Evolutionary conservation across 2,888 invertebrate genomes (phyloP), one percentile per base, ranked within the genome.

Genomic region (Trisateles emortualis): DNA sequence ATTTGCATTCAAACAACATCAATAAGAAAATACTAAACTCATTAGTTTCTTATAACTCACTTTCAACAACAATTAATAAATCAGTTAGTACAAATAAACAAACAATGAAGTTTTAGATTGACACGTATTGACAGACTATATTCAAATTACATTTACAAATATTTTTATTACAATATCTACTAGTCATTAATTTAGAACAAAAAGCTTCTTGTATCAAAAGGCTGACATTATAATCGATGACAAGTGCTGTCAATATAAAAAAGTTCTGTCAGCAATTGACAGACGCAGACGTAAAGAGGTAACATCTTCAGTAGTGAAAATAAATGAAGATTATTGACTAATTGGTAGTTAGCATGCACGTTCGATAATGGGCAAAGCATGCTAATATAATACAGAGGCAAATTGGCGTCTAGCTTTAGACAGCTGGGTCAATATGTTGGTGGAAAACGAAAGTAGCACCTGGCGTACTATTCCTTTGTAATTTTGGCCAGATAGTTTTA

Each of bases 351-450:
- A 78, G 71, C 72, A 74, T 59, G 63, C 64, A 64, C 48, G 59
- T 67, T 64, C 61, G 63, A 72, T 73, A 70, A 64, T 67, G 59
- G 58, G 46, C 59, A 45, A 64, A 73, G 54, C 65, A 61, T 70
- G 64, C 59, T 61, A 62, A 57, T 69, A 75, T 68, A 73, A 74
- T 61, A 73, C 74, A 65, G 76, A 78, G 69, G 79, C 74, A 72
- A 77, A 73, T 76, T 72, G 68, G 66, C 69, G 57, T 79, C 73
- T 73, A 78, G 64, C 47, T 72, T 72, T 72, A 81, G 82, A 83
- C 77, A 72, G 78, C 50, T 67, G 62, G 63, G 61, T 74, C 70
- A 68, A 58, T 53, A 59, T 52, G 55, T 59, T 49, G 43, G 68
- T 59, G 62, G 65, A 76, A 71, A 74, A 68, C 51, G 78, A 78